Base-by-base conservation (phyloP, 2,797 vertebrate species). In the Hirundo rustica region DNA sequence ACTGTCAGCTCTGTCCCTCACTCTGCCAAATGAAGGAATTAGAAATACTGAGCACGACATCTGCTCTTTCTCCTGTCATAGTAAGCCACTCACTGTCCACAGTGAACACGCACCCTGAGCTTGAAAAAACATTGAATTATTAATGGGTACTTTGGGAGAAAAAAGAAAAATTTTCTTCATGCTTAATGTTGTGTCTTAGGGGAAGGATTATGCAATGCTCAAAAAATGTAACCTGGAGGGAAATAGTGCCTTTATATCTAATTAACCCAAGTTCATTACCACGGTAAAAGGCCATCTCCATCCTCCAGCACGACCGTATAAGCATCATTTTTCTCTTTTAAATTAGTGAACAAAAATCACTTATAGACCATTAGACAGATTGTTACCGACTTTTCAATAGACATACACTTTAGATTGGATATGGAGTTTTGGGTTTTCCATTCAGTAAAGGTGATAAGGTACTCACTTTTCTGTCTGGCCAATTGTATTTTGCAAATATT, bases 401-500 rank as follows among this genome's bases (percentile, higher is more conserved):
- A n/a, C 19, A 54, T 26, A 62, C 7, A 32, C 23, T 78, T 57
- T 17, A 78, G 15, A 53, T 1, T 29, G 20, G 13, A 20, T 16
- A 47, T 17, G 20, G 71, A 83, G 17, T 14, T 71, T 73, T 38
- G 5, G 7, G 10, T 27, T 80, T 58, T 54, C 47, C 42, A 65
- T 38, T 58, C 42, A 55, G 54, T 19, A 60, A 30, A 13, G 5
- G 14, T 55, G 19, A 13, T 20, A 64, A 22, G 10, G 11, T 38
- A 93, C 98, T 96, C 97, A 99, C 99, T 98, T 99, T 99, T 93
- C 98, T 98, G 40, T 99, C 99, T 16, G 99, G 99, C 99, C 99
- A 99, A 82, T 99, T 99, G 96, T 99, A 99, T 92, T 99, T 99
- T 48, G 98, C 99, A 97, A 99, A 99, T 97, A 99, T 99, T 27